phyloP scores from a whole-genome alignment of 1,140 invertebrate species.

The Eueides isabella region DNA sequence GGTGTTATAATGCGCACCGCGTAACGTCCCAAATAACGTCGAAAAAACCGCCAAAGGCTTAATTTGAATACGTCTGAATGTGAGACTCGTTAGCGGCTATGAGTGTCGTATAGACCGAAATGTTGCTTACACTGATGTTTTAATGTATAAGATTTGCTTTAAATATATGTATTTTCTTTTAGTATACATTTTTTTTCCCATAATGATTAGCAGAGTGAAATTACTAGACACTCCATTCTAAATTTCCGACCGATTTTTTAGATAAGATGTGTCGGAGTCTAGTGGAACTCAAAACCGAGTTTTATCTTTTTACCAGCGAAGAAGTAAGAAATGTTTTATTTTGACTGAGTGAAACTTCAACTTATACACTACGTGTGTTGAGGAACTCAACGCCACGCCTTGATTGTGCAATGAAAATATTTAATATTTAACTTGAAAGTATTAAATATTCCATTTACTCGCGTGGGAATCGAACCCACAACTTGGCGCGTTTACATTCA shows the following conservation, averaged over 20 bases:
- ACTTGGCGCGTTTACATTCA: neutral
- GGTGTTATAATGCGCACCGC: conserved; percentile 19
- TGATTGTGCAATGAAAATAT: neutral
- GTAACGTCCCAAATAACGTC: conserved; percentile 28
- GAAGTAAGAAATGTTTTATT: no score
- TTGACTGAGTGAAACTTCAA: no score
- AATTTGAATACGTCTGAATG: conserved; percentile 35
- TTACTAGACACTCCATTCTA: no score
- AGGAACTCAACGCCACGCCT: neutral
- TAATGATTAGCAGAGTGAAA: no score
- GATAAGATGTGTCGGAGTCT: no score
- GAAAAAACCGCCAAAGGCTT: conserved; percentile 33
- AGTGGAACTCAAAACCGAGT: no score
- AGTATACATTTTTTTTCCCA: neutral
- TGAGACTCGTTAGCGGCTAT: conserved; percentile 30
- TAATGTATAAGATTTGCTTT: neutral
- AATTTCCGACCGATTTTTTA: no score
- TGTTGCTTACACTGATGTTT: conserved; percentile 10
- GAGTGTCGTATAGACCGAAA: conserved; percentile 31
- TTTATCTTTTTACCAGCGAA: no score
- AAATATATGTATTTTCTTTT: neutral
- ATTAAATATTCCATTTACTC: no score
- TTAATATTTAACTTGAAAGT: no score
- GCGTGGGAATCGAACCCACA: neutral
- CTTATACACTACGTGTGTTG: no score